These are phyloP conservation scores for Chloroceryle inda DNA, from an alignment of 2,797 vertebrate species.

Conservation along the genomic window DNA sequence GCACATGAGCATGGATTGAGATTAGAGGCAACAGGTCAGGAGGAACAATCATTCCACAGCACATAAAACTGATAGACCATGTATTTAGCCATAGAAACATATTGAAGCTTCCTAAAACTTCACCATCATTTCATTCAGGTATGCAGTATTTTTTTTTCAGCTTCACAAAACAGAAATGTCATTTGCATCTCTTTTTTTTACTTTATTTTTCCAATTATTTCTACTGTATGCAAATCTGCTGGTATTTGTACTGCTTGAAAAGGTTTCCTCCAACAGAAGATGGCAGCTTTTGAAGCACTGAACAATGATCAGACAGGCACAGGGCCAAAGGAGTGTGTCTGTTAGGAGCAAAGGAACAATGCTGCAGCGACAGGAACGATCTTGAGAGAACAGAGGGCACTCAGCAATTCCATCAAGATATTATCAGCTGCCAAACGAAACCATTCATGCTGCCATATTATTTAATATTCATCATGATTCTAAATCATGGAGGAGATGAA, in stretches of 20 bases:
- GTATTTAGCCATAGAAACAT: constrained; percentile 43
- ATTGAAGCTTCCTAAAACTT: constrained; percentile 47
- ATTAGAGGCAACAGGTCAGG: background rate
- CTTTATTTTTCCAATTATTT: constrained; percentile 70
- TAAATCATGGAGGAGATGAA: constrained; percentile 5
- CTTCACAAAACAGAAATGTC: constrained; percentile 63
- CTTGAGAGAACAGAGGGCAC: constrained; percentile 54
- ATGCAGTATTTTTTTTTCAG: constrained; percentile 39
- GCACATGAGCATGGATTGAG: background rate
- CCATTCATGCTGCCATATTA: constrained; percentile 54
- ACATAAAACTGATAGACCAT: background rate
- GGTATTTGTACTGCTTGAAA: constrained; percentile 66
- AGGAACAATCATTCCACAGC: background rate
- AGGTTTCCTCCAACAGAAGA: constrained; percentile 57
- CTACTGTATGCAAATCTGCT: constrained; percentile 66
- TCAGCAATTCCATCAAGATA: constrained; percentile 64
- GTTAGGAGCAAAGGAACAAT: constrained; percentile 31
- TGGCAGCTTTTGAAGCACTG: constrained; percentile 76
- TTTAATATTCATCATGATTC: constrained; percentile 37
- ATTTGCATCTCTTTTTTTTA: background rate
- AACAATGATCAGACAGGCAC: constrained; percentile 76
- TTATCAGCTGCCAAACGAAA: constrained; percentile 57
- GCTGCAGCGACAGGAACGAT: constrained; percentile 1
- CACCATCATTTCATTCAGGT: constrained; percentile 45
- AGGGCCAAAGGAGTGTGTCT: constrained; percentile 60